Base-by-base conservation (phyloP, 2,888 invertebrate species). In the Drosophila glabriapex region DNA sequence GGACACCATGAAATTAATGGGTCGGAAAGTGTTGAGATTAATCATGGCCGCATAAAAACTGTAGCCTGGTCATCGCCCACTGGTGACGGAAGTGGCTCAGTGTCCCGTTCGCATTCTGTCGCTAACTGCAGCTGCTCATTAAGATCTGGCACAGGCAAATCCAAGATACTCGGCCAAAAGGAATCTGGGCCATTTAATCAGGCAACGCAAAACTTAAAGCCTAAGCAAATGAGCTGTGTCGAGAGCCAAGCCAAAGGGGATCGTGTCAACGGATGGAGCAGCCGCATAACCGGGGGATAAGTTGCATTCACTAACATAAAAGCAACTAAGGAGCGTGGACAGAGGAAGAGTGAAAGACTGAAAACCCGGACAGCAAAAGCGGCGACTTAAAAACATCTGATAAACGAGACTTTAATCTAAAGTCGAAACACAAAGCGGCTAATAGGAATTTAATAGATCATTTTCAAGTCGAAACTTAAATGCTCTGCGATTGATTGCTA, bases 11-110 rank as follows among this genome's bases (percentile, higher is more conserved):
- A 83, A 91, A 85, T 91, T 91, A 91, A 91, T 91, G 91, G 87
- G 84, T 85, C 85, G 91, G 85, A 91, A 91, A 91, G 87, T 84
- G 91, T 91, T 87, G 79, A 83, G 88, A 90, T 90, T 91, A 90
- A 90, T 91, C 85, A 89, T 81, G 83, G 82, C 54, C 76, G 73
- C 68, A 73, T 65, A 74, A 74, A 80, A 79, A 79, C 69, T 72
- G 72, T 79, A 72, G 63, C 66, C n/a, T 31, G 49, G 63, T 33
- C 29, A 65, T 28, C 16, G 53, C 19, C 19, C 53, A 46, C 54
- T 63, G 68, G 41, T 71, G 52, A 56, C 72, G 78, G 63, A 63
- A 70, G 67, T 73, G 55, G 67, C 35, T 61, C 43, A 62, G 50
- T 50, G 49, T 60, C 55, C 66, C 53, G 55, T 28, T 41, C 41